Conservation (phyloP, 2,797 vertebrate species). For the Distichodus sexfasciatus region DNA sequence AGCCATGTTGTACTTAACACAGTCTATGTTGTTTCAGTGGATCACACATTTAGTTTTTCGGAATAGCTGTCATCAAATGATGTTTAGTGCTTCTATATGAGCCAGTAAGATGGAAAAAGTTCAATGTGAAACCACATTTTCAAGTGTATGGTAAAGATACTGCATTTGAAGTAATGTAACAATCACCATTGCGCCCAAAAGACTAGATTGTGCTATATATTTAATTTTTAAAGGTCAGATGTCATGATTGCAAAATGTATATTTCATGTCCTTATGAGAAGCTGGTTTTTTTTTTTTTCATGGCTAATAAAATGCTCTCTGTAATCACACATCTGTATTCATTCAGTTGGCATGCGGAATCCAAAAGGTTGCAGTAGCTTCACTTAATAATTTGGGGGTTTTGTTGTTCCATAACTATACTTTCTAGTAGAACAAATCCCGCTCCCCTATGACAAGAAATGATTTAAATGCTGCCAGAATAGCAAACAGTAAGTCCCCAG, state of each 20-base stretch:
- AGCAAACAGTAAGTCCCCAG: constrained; percentile 43
- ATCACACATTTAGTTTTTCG: constrained; percentile 1
- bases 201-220: not conserved
- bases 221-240: not conserved
- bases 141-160: not conserved
- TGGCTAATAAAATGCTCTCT: not conserved
- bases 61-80: not conserved
- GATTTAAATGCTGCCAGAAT: constrained; percentile 47
- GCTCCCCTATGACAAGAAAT: constrained; percentile 16
- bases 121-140: constrained; percentile 17
- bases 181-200: not conserved
- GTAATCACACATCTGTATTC: constrained; percentile 22
- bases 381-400: constrained; percentile 28
- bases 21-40: not conserved
- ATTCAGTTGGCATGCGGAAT: constrained; percentile 29
- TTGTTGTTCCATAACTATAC: constrained; percentile 34
- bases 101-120: not conserved
- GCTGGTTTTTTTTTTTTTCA: not conserved
- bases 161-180: not conserved
- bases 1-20: not conserved
- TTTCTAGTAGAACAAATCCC: constrained; percentile 44
- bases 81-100: not conserved
- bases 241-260: not conserved
- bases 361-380: constrained; percentile 27
- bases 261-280: not conserved